Evolutionary conservation across 2,113 vertebrate species (phyloP), one percentile per base, ranked within the genome.

Genomic region (Indicator maculatus): DNA sequence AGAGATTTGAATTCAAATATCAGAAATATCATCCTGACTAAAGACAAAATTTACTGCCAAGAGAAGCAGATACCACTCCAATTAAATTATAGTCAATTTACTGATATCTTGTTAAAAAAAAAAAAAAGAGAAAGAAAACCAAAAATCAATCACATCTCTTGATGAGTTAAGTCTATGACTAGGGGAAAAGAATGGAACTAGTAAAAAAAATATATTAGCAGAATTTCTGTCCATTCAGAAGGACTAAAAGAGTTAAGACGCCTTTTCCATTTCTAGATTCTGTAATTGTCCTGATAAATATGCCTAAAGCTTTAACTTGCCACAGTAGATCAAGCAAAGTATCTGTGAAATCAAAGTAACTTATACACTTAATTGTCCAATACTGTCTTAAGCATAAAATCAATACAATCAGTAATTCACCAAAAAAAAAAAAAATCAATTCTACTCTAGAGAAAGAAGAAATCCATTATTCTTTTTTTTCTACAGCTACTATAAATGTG

Each of bases 321-420:
- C 69, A 88, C 27, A 69, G 44, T 21, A 93, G 63, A 89, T 88
- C 69, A 89, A 79, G 70, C 44, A 76, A 93, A 94, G 36, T 47
- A 84, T 81, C 75, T 38, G n/a, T 92, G 44, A 82, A n/a, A 86
- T 47, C 36, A 84, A 83, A 93, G 65, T 77, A 95, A 94, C 64
- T 94, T 83, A 91, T 26, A 83, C 26, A 92, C 56, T 93, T 97
- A 86, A 95, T 89, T 92, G 19, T 44, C 66, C 73, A 77, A 77
- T 79, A 83, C 31, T 16, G 5, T 77, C 39, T 71, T 89, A 89
- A 95, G 78, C 27, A 82, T 41, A 95, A 95, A 95, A 95, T 96
- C 93, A 92, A 96, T 96, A 55, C 61, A 84, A 96, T 91, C 89
- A 82, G 69, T 87, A 94, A 94, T 82, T 90, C 77, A 89, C 83